Base-by-base conservation (phyloP, 2,888 invertebrate species). In the Diaprepes abbreviatus region DNA sequence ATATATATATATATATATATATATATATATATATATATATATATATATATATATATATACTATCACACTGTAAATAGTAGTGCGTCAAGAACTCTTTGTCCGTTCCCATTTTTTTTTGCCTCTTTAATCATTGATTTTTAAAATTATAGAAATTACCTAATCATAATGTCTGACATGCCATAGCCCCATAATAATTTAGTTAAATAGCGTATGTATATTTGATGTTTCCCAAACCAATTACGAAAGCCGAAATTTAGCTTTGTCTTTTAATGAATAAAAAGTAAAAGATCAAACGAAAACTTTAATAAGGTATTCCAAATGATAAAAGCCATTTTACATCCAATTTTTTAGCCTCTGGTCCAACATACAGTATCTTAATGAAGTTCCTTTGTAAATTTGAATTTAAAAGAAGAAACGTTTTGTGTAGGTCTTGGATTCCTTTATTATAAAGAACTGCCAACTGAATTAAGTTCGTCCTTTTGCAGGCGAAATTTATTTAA, bases 371-470 rank as follows among this genome's bases (percentile, higher is more conserved):
- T 43, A 35, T 45, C 45, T 33, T 60, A 60, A 60, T 60, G 35
- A 60, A 48, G 35, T 60, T 60, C 48, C 33, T 60, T 60, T 60
- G 60, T 60, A 43, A 33, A 33, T 31, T 60, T 48, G 19, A 60
- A 60, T 48, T 55, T 55, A 24, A 55, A 55, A 21, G 14, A 38
- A 38, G 21, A 9, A 54, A 38, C 19, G 21, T 10, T 24, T 38
- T 14, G 21, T 14, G 5, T 3, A 24, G 9, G 14, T 16, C 28
- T 31, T 50, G 28, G 28, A 14, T 28, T 50, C 21, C 16, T 1
- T 14, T n/a, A n/a, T 28, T 50, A 28, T 9, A 28, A 19, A 9
- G 17, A 17, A 50, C 28, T 14, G 48, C 4, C 28, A 16, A 50
- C 21, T 28, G 16, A 50, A 50, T 50, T 50, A 50, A 7, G 28